Evolutionary conservation across 2,113 vertebrate genomes (phyloP), one percentile per base, ranked within the genome.

Genomic region (Lampris incognitus): DNA sequence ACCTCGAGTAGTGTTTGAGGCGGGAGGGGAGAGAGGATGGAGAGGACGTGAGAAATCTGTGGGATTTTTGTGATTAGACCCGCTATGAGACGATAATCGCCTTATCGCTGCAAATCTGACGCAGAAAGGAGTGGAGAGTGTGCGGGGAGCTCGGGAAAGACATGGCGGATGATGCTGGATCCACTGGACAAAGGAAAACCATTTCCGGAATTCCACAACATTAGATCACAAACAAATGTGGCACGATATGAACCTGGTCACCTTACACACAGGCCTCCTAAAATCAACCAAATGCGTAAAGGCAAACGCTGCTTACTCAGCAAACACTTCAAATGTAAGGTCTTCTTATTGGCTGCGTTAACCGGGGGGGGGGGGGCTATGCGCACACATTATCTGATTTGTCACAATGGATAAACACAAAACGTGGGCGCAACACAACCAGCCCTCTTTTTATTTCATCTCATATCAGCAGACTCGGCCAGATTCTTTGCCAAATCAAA

Each of bases 401-500:
- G 41, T 83, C 79, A 82, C 74, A 71, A 42, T 59, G 60, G 77
- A 72, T 11, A 66, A 64, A 82, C 66, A 74, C 52, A 63, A 77
- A 66, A 71, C 71, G 56, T 79, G 1, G 48, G 59, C 55, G 36
- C 76, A 76, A 84, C 72, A 38, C 4, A 39, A 69, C 48, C 55
- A 49, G 52, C 80, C 78, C 66, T 72, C 68, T 48, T 86, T 79
- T 85, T 77, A 88, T 87, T 83, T 82, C 60, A 7, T 55, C 55
- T 56, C 11, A 7, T 13, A 66, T 85, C 87, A 84, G 89, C 76
- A 77, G 74, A 82, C 66, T 74, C 58, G 62, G 78, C 63, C 76
- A 82, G 82, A 73, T 65, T 24, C 24, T 24, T 24, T 50, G 58
- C 70, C 46, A 60, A 58, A 85, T 90, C 85, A 89, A 91, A 92